Base-by-base conservation (phyloP, 2,888 invertebrate species). In the Heteropelma amictum region DNA sequence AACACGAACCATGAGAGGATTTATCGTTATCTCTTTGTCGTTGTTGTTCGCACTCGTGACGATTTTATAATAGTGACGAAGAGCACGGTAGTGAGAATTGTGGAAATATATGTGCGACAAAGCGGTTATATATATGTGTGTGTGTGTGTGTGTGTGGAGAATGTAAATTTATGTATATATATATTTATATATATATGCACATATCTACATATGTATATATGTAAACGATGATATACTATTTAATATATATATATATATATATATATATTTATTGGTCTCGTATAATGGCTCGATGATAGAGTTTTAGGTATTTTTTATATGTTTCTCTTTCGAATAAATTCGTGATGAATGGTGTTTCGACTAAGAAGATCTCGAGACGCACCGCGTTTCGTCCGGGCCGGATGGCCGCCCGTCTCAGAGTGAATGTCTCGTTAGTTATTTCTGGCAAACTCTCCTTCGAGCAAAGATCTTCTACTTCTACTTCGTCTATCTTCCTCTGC, bases 361-460 rank as follows among this genome's bases (percentile, higher is more conserved):
- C 56, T 76, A 60, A 72, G 70, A 54, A 56, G 47, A 70, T 72
- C 72, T 78, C 77, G 80, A 83, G 83, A 89, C 88, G 87, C 86
- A 89, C 88, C 89, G 88, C 89, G 88, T 84, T 86, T 77, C 81
- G 85, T 84, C 89, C 88, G 88, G 88, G 89, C 88, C 88, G 87
- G 88, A 83, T 89, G 89, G 88, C 87, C 88, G 88, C 86, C 88
- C 88, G 88, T 86, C 87, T 86, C 81, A 85, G 85, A 89, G 88
- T 88, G 88, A 88, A 88, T 89, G 85, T 88, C 87, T 89, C 87
- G 86, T 88, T 88, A 85, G 89, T 87, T 89, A 89, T 89, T 89
- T 88, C 88, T 85, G 86, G 87, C 86, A 75, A 81, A 80, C 84
- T 83, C 84, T 80, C 83, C 81, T 80, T 77, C 79, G 47, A 78